Evolutionary conservation across 2,797 vertebrate genomes (phyloP).

Genomic region (Muscicapa comitata): DNA sequence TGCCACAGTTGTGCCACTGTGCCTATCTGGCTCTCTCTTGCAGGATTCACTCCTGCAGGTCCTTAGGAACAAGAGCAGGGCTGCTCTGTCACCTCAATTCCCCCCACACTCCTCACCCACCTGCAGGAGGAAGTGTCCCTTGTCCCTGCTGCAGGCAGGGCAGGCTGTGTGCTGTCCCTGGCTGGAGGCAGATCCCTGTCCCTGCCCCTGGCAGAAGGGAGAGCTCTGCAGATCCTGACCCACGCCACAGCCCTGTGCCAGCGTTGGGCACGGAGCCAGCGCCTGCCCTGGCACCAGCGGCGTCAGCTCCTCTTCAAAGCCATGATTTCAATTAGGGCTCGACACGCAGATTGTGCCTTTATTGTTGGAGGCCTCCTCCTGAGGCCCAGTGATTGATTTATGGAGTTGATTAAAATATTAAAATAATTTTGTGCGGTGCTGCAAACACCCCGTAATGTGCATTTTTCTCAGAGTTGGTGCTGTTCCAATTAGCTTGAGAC

Average conservation of each 20-base stretch:
- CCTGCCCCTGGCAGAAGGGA: not conserved
- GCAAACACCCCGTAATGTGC: not conserved
- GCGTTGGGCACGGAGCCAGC: not conserved
- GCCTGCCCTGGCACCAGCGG: not conserved
- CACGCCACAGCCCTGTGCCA: not conserved
- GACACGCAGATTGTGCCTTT: not conserved
- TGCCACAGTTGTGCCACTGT: rapidly evolving
- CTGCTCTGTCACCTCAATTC: not conserved
- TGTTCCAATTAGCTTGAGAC: not conserved
- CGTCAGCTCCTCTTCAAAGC: not conserved
- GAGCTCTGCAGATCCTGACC: not conserved
- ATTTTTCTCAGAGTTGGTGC: not conserved
- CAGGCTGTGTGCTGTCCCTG: not conserved
- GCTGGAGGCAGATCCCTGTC: not conserved
- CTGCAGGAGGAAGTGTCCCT: not conserved
- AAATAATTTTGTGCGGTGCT: not conserved
- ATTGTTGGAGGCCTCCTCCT: not conserved
- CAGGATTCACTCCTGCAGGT: not conserved
- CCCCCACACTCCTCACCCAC: not conserved
- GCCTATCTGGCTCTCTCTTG: not conserved
- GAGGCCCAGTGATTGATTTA: not conserved
- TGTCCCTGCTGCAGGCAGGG: not conserved
- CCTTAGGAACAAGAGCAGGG: not conserved
- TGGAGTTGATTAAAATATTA: slow-evolving; percentile 49
- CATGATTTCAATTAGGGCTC: slow-evolving; percentile 28